These are phyloP conservation scores for Falco punctatus DNA, from an alignment of 2,113 vertebrate genomes.

Conservation along the genomic window DNA sequence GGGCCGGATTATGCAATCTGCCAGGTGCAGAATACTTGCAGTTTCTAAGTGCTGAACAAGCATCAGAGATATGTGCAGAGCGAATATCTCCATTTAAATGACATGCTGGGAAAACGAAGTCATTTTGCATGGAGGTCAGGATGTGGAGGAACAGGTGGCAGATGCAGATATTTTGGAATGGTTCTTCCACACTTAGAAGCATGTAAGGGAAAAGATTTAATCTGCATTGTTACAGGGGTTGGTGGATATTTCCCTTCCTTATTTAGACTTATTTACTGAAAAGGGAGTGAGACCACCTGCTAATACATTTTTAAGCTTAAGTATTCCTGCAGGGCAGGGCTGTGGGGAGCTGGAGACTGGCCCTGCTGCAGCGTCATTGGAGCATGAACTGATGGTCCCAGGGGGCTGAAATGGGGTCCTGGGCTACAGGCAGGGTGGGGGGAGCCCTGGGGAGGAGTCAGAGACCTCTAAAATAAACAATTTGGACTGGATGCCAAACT, in stretches of 20 bases:
- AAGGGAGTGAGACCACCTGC: neutral
- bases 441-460: neutral
- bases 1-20: neutral
- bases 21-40: conserved; percentile 46
- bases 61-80: conserved; percentile 3
- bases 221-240: conserved; percentile 8
- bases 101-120: neutral
- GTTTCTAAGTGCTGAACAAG: conserved; percentile 51
- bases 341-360: neutral
- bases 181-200: neutral
- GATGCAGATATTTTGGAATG: conserved; percentile 8
- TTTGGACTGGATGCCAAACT: neutral
- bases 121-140: conserved; percentile 11
- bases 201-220: conserved; percentile 21
- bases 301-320: conserved; percentile 20
- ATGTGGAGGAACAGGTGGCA: conserved; percentile 44
- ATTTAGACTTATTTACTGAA: conserved; percentile 28
- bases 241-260: neutral
- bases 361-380: neutral
- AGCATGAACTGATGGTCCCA: neutral
- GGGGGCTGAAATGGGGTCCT: neutral
- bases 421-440: neutral
- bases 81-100: neutral
- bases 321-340: neutral
- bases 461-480: neutral